Conservation (phyloP, 2,113 vertebrate species). For the Tychaedon coryphoeus region DNA sequence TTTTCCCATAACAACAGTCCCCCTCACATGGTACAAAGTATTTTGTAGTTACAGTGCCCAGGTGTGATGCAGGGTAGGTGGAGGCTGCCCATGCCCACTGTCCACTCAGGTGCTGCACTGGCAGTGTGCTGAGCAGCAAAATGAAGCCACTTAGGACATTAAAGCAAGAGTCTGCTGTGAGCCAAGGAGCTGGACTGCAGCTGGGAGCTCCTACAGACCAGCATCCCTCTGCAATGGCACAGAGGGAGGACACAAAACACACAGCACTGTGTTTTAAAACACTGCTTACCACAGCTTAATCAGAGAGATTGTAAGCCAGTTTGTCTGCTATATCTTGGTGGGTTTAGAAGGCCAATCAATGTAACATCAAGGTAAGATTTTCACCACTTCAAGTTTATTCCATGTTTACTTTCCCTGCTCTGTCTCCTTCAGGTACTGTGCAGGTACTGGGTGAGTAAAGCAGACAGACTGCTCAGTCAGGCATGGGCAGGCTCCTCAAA, state of each 20-base stretch:
- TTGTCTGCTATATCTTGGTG: neutral
- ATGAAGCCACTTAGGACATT: neutral
- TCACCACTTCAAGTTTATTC: neutral
- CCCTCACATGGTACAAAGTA: neutral
- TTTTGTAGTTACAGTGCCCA: neutral
- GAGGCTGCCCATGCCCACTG: neutral
- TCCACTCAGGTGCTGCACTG: neutral
- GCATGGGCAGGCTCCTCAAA: neutral
- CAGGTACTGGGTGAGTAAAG: neutral
- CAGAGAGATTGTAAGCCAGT: accelerated
- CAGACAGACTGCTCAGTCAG: neutral
- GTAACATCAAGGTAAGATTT: neutral
- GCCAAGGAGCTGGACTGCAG: neutral
- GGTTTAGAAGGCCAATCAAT: neutral
- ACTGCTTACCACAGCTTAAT: neutral
- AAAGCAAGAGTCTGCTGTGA: neutral
- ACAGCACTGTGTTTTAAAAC: neutral
- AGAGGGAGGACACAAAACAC: neutral
- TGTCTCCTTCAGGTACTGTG: neutral
- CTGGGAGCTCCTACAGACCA: neutral
- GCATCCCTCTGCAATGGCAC: neutral
- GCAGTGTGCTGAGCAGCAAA: neutral
- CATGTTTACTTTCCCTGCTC: neutral
- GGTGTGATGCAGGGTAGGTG: neutral
- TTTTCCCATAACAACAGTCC: neutral